Conservation (phyloP, 1,140 invertebrate genomes). For the Notospermus geniculatus region DNA sequence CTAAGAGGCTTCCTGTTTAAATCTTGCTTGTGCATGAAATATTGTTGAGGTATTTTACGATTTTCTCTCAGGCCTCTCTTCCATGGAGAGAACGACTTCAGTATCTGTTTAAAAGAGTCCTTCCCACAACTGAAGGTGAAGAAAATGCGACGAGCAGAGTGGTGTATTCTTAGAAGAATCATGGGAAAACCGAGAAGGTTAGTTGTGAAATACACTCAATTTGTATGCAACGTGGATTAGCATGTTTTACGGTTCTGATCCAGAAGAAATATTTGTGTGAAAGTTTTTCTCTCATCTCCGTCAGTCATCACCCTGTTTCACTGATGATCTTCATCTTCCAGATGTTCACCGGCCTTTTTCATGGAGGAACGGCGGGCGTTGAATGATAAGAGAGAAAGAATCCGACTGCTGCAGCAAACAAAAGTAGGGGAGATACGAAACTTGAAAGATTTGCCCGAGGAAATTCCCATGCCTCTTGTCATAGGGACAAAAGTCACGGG, state of each 20-base stretch:
- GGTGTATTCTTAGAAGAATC: slow-evolving; percentile 90
- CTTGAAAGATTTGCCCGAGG: slow-evolving; percentile 87
- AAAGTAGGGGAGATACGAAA: slow-evolving; percentile 75
- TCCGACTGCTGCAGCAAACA: slow-evolving; percentile 89
- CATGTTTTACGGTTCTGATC: too few relatives aligned
- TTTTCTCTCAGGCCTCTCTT: slow-evolving; percentile 74
- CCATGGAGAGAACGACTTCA: slow-evolving; percentile 95
- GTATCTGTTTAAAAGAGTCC: slow-evolving; percentile 87
- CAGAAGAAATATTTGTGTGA: too few relatives aligned
- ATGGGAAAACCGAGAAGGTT: slow-evolving; percentile 97
- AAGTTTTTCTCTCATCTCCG: too few relatives aligned
- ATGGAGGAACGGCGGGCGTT: slow-evolving; percentile 88
- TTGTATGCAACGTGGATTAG: too few relatives aligned
- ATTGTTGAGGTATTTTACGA: background rate
- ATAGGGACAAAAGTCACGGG: slow-evolving; percentile 96
- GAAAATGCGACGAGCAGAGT: slow-evolving; percentile 85
- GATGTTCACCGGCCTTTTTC: slow-evolving; percentile 79
- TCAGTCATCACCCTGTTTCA: too few relatives aligned
- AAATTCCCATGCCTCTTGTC: slow-evolving; percentile 90
- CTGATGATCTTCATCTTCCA: slow-evolving; percentile 26
- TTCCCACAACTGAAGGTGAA: slow-evolving; percentile 89
- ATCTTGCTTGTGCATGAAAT: background rate
- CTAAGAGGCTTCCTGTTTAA: too few relatives aligned
- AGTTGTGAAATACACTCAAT: too few relatives aligned
- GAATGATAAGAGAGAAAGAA: slow-evolving; percentile 86